Conservation (phyloP, 2,888 invertebrate genomes). For the Apodemia mormo region DNA sequence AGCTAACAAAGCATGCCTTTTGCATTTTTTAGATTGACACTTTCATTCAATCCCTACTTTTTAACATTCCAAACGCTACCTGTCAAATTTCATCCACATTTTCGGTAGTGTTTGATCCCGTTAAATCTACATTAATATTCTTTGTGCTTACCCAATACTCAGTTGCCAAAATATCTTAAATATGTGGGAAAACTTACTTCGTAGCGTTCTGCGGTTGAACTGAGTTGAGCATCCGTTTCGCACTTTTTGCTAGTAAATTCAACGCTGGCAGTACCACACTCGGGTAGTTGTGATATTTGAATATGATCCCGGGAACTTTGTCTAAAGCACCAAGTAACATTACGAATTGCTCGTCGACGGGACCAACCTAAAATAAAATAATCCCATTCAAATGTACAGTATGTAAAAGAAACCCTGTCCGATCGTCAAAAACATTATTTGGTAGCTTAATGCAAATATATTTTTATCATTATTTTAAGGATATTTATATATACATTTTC, state of each 20-base stretch:
- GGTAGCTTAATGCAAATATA: no score
- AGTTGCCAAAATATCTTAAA: background rate
- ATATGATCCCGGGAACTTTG: conserved; percentile 86
- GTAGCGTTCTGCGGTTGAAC: conserved; percentile 81
- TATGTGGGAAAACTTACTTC: conserved; percentile 51
- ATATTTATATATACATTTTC: no score
- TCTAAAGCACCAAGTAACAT: conserved; percentile 84
- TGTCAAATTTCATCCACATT: no score
- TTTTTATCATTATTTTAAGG: no score
- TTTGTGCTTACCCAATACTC: no score
- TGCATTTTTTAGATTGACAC: background rate
- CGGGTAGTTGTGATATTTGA: conserved; percentile 89
- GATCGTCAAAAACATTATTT: no score
- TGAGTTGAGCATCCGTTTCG: conserved; percentile 86
- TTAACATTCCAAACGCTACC: no score
- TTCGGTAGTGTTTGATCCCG: no score
- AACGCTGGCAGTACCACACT: conserved; percentile 89
- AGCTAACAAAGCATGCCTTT: conserved; percentile 11
- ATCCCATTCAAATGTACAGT: background rate
- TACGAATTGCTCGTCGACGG: conserved; percentile 71
- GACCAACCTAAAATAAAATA: conserved; percentile 61
- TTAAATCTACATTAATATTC: no score
- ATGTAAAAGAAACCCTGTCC: no score
- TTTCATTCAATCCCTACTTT: no score
- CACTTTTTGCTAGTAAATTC: conserved; percentile 87